phyloP scores from a whole-genome alignment of 2,113 vertebrate genomes.

The Merops nubicus region DNA sequence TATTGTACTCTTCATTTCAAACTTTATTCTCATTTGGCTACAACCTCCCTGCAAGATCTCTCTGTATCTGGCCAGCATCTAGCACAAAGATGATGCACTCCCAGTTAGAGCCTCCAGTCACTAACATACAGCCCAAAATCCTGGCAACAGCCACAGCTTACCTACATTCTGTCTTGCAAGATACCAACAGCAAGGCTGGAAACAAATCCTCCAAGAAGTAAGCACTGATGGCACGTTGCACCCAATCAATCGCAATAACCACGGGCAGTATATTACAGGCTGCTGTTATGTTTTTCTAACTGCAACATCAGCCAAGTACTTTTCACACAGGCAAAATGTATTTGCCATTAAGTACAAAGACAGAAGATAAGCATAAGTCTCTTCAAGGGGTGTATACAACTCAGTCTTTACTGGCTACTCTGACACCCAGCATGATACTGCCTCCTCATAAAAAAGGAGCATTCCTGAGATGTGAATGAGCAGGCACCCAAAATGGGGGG shows the following conservation, averaged over 20 bases:
- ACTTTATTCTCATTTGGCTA: neutral
- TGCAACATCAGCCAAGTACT: neutral
- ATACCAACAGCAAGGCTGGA: neutral
- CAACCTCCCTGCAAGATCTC: neutral
- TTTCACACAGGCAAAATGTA: neutral
- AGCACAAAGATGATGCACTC: neutral
- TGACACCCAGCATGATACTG: neutral
- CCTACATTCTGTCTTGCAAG: neutral
- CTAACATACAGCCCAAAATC: neutral
- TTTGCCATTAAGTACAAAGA: neutral
- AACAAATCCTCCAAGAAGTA: neutral
- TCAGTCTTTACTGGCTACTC: neutral
- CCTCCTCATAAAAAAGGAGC: accelerated
- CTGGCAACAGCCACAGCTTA: neutral
- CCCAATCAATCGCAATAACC: neutral
- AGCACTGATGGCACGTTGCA: accelerated
- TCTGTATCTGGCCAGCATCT: neutral
- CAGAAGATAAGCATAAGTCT: neutral
- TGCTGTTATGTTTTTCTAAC: neutral
- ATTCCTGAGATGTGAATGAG: neutral
- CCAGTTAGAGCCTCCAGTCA: neutral
- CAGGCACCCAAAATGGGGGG: neutral
- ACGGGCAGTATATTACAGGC: neutral
- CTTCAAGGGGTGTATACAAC: accelerated
- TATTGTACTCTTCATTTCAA: neutral